phyloP scores from a whole-genome alignment of 2,888 invertebrate genomes.

The Sinelater perroti region DNA sequence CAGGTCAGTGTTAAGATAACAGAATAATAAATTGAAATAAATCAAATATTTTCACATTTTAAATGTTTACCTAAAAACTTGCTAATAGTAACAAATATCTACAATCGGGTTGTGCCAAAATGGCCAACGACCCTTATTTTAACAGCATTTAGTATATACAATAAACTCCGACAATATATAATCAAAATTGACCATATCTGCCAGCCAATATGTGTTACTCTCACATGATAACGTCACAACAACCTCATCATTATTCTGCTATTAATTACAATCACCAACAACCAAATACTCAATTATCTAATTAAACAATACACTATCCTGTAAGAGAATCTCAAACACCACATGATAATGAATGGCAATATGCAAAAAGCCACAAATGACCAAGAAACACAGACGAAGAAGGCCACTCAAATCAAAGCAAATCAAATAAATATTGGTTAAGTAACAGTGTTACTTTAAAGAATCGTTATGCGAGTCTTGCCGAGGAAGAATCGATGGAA shows the following conservation, averaged over 20 bases:
- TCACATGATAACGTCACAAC: too few relatives aligned
- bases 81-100: constrained; percentile 3
- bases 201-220: too few relatives aligned
- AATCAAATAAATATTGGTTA: too few relatives aligned
- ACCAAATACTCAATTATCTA: not conserved
- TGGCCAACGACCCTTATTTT: constrained; percentile 14
- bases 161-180: constrained; percentile 8
- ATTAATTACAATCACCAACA: constrained; percentile 12
- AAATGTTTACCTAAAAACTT: not conserved
- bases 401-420: constrained; percentile 13
- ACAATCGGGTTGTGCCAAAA: constrained; percentile 6
- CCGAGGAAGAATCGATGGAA: constrained; percentile 14
- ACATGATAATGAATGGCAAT: constrained; percentile 15
- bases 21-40: not conserved
- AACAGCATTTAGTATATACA: constrained; percentile 3
- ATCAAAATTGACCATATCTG: constrained; percentile 13
- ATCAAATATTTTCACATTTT: not conserved
- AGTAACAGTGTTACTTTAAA: constrained; percentile 15
- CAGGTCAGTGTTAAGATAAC: constrained; percentile 2
- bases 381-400: constrained; percentile 13
- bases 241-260: too few relatives aligned
- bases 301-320: constrained; percentile 9
- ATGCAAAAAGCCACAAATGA: constrained; percentile 14
- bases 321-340: constrained; percentile 10
- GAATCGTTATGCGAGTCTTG: constrained; percentile 6